Evolutionary conservation across 2,888 invertebrate species (phyloP), one percentile per base, ranked within the genome.

Genomic region (Plusia festucae): DNA sequence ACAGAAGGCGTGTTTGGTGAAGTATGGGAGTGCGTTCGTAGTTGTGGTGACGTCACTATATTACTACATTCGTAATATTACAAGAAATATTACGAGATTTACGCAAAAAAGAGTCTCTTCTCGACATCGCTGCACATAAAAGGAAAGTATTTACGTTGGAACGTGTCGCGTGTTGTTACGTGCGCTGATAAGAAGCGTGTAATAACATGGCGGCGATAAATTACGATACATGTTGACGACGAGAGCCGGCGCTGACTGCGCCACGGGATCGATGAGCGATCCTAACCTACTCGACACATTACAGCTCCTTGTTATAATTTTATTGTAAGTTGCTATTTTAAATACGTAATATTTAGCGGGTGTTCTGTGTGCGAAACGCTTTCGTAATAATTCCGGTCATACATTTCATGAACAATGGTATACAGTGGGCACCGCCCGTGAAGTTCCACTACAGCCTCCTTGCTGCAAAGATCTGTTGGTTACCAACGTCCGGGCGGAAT

Each of bases 31-130:
- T 55, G 66, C 60, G 60, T 64, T 9, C 4, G 65, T 22, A 51
- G 22, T 27, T 27, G 61, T 27, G 32, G 53, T 58, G 60, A 57
- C 57, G 58, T 55, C 60, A 34, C 51, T n/a, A n/a, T n/a, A n/a
- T n/a, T n/a, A 54, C 69, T 54, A 64, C 62, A 60, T 52, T 69
- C 60, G n/a, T n/a, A n/a, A n/a, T n/a, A n/a, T 40, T 53, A 54
- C 52, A 56, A 51, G 60, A 44, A 58, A 70, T 62, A 46, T 68
- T 67, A 72, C 60, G 79, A 79, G 64, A 65, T n/a, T n/a, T 53
- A 51, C 58, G 32, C 40, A 73, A 75, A 75, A 78, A 75, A 76
- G 30, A 32, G 68, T 59, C 58, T 70, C 67, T 59, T 65, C 30
- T 66, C 51, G 30, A 8, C 64, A 68, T 55, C 65, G 20, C 11